Percentiles rank a stretch among this genome's conserved stretches.
Conservation (phyloP, 2,888 invertebrate genomes). For the Acholoe squamosa region DNA sequence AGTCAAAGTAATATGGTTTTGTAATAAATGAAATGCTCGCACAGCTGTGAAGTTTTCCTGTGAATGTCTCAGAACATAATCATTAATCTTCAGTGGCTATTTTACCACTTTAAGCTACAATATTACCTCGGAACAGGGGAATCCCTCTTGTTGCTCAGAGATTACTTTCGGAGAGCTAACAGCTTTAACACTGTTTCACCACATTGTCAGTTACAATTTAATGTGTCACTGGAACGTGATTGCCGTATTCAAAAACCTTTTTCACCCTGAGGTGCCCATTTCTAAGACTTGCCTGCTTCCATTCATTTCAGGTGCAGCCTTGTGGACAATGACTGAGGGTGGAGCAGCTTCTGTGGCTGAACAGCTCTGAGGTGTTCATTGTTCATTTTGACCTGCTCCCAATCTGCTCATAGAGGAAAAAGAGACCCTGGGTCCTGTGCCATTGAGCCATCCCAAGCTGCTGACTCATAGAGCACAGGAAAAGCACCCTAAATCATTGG, state of each 20-base stretch:
- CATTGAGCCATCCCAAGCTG: neutral
- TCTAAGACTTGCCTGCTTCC: conserved; percentile 4
- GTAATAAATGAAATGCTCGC: neutral
- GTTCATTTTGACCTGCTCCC: too few species aligned
- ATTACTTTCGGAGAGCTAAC: neutral
- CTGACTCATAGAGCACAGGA: neutral
- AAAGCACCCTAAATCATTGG: neutral
- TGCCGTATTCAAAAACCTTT: neutral
- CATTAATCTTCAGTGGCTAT: too few species aligned
- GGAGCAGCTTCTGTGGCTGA: neutral
- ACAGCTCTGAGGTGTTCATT: too few species aligned
- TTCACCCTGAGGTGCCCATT: neutral
- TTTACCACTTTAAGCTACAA: neutral
- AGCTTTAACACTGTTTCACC: neutral
- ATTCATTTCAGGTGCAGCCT: neutral
- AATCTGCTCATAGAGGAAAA: too few species aligned
- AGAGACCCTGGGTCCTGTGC: neutral
- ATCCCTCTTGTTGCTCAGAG: neutral
- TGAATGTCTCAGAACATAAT: neutral
- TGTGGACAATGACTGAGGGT: neutral
- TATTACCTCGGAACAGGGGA: neutral
- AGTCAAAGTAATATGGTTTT: neutral
- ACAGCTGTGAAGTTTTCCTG: neutral
- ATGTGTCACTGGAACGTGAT: neutral
- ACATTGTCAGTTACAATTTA: neutral